Base-by-base conservation (phyloP, 2,888 invertebrate species). In the Elgonia sp. region DNA sequence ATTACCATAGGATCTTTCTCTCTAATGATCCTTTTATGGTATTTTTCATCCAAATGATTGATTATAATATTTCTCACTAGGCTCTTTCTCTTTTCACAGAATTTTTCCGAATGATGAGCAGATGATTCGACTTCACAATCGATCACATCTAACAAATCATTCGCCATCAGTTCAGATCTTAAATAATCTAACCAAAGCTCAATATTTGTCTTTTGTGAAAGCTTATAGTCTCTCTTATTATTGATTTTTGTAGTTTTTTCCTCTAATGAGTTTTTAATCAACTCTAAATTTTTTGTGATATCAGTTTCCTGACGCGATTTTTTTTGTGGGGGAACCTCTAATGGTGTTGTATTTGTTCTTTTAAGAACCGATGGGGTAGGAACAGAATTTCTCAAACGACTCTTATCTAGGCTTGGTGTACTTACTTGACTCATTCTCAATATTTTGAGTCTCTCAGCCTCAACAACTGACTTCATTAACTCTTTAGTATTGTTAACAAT, bases 111-210 rank as follows among this genome's bases (percentile, higher is more conserved):
- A n/a, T 8, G n/a, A 8, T 14, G 1, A 14, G 14, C 53, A 14
- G n/a, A 16, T 53, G 53, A 16, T 53, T 53, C 7, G 14, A 53
- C n/a, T 12, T 53, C 84, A 37, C 55, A 29, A 73, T 89, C 88
- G 39, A 90, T 85, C 0, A 88, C 60, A 55, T 88, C 81, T 39
- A 87, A 50, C 29, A 90, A 72, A 16, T 86, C 79, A 73, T 82
- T 84, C 40, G 73, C 84, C 5, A 67, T 46, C n/a, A 90, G 72
- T 39, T 90, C 87, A 9, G 90, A 87, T 65, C 69, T 84, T 37
- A 90, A 72, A 73, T 75, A 77, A 73, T 90, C 88, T 10, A 89
- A 4, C 89, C 90, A 90, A 18, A 90, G 53, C 57, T 88, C 67
- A 16, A 88, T 79, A 42, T 84, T 87, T 16, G 85, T 42, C 69